Evolutionary conservation across 2,113 vertebrate species (phyloP).

Genomic region (Limnothrissa miodon): DNA sequence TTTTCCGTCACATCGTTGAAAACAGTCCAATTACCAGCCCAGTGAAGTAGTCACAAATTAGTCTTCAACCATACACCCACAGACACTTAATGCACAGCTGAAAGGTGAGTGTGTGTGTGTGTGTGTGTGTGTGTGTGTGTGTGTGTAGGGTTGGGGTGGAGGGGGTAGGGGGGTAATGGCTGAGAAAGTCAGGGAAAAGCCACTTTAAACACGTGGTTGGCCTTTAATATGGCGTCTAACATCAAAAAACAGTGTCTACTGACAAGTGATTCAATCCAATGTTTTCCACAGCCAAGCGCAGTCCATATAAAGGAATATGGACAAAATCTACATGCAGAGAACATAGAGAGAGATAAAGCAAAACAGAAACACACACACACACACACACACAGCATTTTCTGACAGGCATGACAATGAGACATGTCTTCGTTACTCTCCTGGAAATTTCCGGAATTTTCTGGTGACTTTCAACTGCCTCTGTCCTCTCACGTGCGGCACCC

Average conservation of each 20-base stretch:
- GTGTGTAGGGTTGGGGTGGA: too few species aligned
- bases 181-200: conserved; percentile 28
- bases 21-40: conserved; percentile 68
- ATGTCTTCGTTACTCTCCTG: conserved; percentile 11
- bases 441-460: conserved; percentile 4
- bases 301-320: background rate
- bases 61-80: conserved; percentile 51
- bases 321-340: background rate
- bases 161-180: conserved; percentile 21
- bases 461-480: background rate
- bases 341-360: background rate
- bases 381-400: background rate
- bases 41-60: conserved; percentile 57
- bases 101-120: conserved; percentile 45
- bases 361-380: background rate
- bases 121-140: conserved; percentile 44
- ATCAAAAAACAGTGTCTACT: conserved; percentile 30
- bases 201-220: conserved; percentile 30
- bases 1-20: conserved; percentile 64
- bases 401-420: background rate
- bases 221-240: conserved; percentile 18
- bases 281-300: conserved; percentile 21
- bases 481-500: conserved; percentile 31
- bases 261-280: conserved; percentile 26
- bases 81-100: conserved; percentile 51